Percentiles rank a stretch among this genome's conserved stretches.
phyloP scores from a whole-genome alignment of 1,140 invertebrate genomes.

The Zaprionus africanus region DNA sequence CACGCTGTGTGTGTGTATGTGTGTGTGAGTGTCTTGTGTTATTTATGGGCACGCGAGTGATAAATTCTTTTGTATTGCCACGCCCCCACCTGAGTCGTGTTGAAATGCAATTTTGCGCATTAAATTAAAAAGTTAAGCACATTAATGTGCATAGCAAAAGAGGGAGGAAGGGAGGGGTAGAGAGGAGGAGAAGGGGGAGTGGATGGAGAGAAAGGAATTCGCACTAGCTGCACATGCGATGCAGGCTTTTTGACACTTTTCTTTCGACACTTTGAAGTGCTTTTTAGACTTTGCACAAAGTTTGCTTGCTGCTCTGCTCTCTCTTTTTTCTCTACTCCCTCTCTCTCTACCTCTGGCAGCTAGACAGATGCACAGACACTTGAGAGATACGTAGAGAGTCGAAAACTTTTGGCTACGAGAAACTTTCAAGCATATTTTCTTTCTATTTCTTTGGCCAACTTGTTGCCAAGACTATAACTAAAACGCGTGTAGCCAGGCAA shows the following conservation, averaged over 20 bases:
- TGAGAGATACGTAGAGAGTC: constrained; percentile 52
- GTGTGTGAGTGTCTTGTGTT: constrained; percentile 53
- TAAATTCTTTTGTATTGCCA: constrained; percentile 53
- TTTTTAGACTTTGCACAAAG: constrained; percentile 49
- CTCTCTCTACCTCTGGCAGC: constrained; percentile 8
- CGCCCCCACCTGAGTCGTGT: constrained; percentile 9
- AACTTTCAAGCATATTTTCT: constrained; percentile 66
- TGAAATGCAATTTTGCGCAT: constrained; percentile 64
- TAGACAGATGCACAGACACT: constrained; percentile 54
- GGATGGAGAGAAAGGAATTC: constrained; percentile 6
- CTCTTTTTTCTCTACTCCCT: background rate
- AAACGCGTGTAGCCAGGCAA: constrained; percentile 20
- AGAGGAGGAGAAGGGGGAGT: background rate
- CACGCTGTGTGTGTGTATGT: constrained; percentile 31
- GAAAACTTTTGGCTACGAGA: constrained; percentile 43
- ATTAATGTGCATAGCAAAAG: constrained; percentile 54
- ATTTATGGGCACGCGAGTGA: constrained; percentile 69
- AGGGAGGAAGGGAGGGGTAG: background rate
- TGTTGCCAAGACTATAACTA: constrained; percentile 67
- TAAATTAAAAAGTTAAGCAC: constrained; percentile 64
- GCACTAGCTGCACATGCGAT: constrained; percentile 25
- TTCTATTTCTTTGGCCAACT: constrained; percentile 54
- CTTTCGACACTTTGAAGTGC: constrained; percentile 80
- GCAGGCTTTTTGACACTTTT: constrained; percentile 76
- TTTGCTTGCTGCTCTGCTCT: constrained; percentile 20